Evolutionary conservation across 2,888 invertebrate species (phyloP).

Genomic region (Brenthis ino): DNA sequence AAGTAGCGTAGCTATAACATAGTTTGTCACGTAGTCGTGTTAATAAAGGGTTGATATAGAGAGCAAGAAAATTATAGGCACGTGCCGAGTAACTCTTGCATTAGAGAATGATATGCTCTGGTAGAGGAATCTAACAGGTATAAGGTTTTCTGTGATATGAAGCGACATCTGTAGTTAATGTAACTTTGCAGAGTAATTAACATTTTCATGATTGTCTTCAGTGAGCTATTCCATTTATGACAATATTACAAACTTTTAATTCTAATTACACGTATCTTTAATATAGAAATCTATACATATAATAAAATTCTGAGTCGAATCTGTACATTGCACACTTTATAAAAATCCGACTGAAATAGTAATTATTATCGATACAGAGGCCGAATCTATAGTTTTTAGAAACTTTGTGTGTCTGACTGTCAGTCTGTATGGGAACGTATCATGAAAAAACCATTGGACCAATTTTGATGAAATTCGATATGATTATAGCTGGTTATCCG

Average conservation of each 20-base stretch:
- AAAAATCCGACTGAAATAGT: too few species aligned
- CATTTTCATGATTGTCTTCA: neutral
- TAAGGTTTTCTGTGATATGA: constrained; percentile 1
- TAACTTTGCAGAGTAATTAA: constrained; percentile 2
- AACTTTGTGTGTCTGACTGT: too few species aligned
- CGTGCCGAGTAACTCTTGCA: constrained; percentile 7
- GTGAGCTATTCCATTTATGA: neutral
- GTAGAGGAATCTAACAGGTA: neutral
- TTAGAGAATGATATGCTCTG: constrained; percentile 7
- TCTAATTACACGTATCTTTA: too few species aligned
- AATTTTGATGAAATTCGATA: too few species aligned
- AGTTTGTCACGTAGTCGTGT: constrained; percentile 14
- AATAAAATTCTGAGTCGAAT: too few species aligned
- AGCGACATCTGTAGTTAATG: constrained; percentile 6
- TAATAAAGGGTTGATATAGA: constrained; percentile 16
- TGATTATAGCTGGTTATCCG: too few species aligned
- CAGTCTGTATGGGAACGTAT: too few species aligned
- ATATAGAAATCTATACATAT: too few species aligned
- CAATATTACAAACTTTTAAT: neutral
- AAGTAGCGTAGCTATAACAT: constrained; percentile 8
- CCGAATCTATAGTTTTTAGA: too few species aligned
- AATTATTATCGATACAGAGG: too few species aligned
- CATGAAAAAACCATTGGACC: too few species aligned
- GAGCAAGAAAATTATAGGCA: constrained; percentile 16
- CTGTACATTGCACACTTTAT: too few species aligned